These are phyloP conservation scores for Coenonympha arcania DNA, from an alignment of 2,888 invertebrate genomes.

Conservation along the genomic window DNA sequence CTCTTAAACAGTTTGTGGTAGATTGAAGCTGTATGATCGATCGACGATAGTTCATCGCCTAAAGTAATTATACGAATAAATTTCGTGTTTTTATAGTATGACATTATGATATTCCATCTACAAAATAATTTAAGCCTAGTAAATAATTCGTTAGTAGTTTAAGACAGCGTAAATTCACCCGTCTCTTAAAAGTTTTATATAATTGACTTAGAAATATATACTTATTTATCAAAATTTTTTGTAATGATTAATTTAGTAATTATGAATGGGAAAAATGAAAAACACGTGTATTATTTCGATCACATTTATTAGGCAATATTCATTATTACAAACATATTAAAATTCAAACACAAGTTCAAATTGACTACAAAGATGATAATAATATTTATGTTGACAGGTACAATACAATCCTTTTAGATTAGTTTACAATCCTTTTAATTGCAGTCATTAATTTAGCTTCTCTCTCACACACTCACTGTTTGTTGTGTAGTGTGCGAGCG, in stretches of 20 bases:
- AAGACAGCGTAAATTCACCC: constrained; percentile 73
- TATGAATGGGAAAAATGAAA: constrained; percentile 61
- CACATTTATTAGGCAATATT: constrained; percentile 45
- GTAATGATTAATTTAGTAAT: constrained; percentile 67
- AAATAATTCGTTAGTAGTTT: constrained; percentile 55
- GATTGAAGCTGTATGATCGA: neutral
- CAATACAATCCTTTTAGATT: too few species aligned
- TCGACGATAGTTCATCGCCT: neutral
- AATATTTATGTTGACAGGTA: neutral
- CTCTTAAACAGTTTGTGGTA: neutral
- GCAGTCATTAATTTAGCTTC: too few species aligned
- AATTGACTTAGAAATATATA: constrained; percentile 74
- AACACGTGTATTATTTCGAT: constrained; percentile 45
- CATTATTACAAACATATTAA: constrained; percentile 5
- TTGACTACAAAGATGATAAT: neutral
- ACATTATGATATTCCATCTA: constrained; percentile 69
- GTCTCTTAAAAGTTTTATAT: constrained; percentile 74
- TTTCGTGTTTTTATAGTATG: constrained; percentile 18
- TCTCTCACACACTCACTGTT: too few species aligned
- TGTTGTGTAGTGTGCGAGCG: too few species aligned
- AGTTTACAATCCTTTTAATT: too few species aligned
- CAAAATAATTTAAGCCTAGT: constrained; percentile 67
- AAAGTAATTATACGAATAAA: neutral
- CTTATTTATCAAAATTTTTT: constrained; percentile 72
- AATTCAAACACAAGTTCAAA: constrained; percentile 1